These are phyloP conservation scores for Malachius bipustulatus DNA, from an alignment of 2,888 invertebrate species.

Conservation along the genomic window DNA sequence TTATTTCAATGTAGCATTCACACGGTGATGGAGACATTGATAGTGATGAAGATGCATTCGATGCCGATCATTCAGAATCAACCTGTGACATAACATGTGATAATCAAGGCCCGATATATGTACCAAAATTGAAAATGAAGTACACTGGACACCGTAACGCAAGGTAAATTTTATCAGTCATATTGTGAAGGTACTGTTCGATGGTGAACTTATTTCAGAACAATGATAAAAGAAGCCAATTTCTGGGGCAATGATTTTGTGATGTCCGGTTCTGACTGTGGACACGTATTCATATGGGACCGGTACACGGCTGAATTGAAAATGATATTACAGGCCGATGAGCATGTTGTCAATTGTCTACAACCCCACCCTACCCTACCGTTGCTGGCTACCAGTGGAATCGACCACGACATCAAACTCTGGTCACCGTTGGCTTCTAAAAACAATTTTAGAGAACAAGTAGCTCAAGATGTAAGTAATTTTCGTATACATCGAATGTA, in stretches of 20 bases:
- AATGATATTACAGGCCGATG: slow-evolving; percentile 67
- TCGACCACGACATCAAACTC: slow-evolving; percentile 75
- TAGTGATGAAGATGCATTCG: slow-evolving; percentile 27
- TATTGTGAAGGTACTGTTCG: too few species aligned
- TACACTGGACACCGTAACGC: slow-evolving; percentile 73
- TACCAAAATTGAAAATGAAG: slow-evolving; percentile 49
- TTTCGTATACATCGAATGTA: slow-evolving; percentile 4
- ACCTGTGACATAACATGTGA: slow-evolving; percentile 20
- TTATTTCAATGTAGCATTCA: too few species aligned
- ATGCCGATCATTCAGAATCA: slow-evolving; percentile 19
- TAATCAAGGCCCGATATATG: slow-evolving; percentile 24
- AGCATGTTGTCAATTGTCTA: slow-evolving; percentile 73
- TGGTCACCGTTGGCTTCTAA: slow-evolving; percentile 62
- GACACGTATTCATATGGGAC: slow-evolving; percentile 77
- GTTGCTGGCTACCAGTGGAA: slow-evolving; percentile 71
- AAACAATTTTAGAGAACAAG: slow-evolving; percentile 46
- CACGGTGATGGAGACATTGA: too few species aligned
- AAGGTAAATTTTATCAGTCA: slow-evolving; percentile 43
- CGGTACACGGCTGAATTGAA: slow-evolving; percentile 55
- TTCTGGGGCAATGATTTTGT: slow-evolving; percentile 75
- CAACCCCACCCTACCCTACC: slow-evolving; percentile 72
- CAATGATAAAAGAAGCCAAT: slow-evolving; percentile 75
- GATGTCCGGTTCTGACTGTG: slow-evolving; percentile 83
- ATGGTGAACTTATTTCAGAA: slow-evolving; percentile 38
- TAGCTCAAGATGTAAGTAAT: slow-evolving; percentile 50